Conservation (phyloP, 1,140 invertebrate species). For the Bicyclus anynana region DNA sequence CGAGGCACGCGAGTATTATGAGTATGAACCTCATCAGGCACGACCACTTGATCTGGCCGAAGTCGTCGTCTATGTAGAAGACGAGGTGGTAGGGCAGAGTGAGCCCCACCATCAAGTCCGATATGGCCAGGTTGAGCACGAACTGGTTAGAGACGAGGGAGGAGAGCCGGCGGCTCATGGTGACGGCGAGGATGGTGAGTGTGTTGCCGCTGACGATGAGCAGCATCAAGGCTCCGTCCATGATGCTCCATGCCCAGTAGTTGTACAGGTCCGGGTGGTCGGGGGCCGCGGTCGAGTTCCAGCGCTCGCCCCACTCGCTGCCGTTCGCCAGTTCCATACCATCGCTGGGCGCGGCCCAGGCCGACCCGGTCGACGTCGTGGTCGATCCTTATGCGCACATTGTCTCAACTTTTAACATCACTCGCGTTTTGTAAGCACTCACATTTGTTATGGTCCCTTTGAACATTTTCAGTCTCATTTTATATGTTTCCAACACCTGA, state of each 20-base stretch:
- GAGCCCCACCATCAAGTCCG: conserved; percentile 85
- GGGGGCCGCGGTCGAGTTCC: conserved; percentile 48
- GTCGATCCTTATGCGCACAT: conserved; percentile 53
- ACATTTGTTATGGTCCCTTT: conserved; percentile 28
- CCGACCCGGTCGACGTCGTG: conserved; percentile 61
- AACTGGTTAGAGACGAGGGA: conserved; percentile 84
- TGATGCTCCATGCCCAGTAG: conserved; percentile 78
- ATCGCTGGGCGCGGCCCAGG: conserved; percentile 67
- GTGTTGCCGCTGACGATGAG: conserved; percentile 84
- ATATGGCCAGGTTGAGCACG: conserved; percentile 84
- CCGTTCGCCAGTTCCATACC: conserved; percentile 67
- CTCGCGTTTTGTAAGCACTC: conserved; percentile 34
- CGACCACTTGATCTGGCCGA: conserved; percentile 78
- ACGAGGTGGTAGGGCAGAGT: conserved; percentile 85
- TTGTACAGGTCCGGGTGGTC: conserved; percentile 56
- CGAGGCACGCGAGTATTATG: conserved; percentile 83
- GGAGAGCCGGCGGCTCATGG: conserved; percentile 80
- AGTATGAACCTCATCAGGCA: conserved; percentile 85
- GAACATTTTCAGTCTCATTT: conserved; percentile 25
- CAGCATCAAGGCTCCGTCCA: conserved; percentile 81
- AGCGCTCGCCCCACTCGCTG: conserved; percentile 33
- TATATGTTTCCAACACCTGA: conserved; percentile 27
- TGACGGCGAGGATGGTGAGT: conserved; percentile 84
- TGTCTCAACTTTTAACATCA: conserved; percentile 47
- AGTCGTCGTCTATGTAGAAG: conserved; percentile 80